phyloP scores from a whole-genome alignment of 2,113 vertebrate species.

The Hippoglossus stenolepis region DNA sequence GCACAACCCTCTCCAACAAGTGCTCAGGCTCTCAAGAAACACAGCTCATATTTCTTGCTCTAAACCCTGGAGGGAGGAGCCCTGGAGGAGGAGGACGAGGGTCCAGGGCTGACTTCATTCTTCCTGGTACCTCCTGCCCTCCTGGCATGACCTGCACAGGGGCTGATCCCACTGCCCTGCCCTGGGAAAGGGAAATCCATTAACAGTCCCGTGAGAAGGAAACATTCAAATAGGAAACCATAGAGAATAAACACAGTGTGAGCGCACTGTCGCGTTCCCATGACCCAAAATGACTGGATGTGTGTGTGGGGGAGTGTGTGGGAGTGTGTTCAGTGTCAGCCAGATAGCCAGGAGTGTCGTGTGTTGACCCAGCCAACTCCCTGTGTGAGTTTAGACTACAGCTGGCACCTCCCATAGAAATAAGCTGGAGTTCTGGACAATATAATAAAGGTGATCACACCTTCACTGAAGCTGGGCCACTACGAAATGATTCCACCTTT shows the following conservation, averaged over 20 bases:
- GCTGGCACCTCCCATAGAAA: slow-evolving; percentile 25
- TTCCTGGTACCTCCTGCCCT: slow-evolving; percentile 62
- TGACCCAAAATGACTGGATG: slow-evolving; percentile 74
- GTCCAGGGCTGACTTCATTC: slow-evolving; percentile 46
- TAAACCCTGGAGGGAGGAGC: slow-evolving; percentile 41
- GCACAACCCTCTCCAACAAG: slow-evolving; percentile 8
- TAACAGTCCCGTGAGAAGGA: slow-evolving; percentile 82
- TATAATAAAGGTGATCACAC: slow-evolving; percentile 4
- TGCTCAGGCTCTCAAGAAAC: slow-evolving; percentile 15
- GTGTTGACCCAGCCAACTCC: slow-evolving; percentile 52
- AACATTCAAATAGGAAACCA: slow-evolving; percentile 80
- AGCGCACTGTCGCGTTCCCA: slow-evolving; percentile 74
- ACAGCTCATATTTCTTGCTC: slow-evolving; percentile 32
- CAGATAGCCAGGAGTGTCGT: slow-evolving; percentile 61
- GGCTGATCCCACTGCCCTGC: slow-evolving; percentile 69
- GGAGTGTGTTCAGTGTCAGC: slow-evolving; percentile 61
- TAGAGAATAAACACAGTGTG: slow-evolving; percentile 78
- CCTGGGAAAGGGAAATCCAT: slow-evolving; percentile 83
- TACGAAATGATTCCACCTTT: neutral
- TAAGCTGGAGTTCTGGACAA: neutral
- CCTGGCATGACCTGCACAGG: slow-evolving; percentile 71
- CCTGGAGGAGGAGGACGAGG: slow-evolving; percentile 9
- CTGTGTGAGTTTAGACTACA: slow-evolving; percentile 48
- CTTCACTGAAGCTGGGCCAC: neutral
- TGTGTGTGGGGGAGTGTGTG: slow-evolving; percentile 20